Base-by-base conservation (phyloP, 2,888 invertebrate genomes). In the Nomada goodeniana region DNA sequence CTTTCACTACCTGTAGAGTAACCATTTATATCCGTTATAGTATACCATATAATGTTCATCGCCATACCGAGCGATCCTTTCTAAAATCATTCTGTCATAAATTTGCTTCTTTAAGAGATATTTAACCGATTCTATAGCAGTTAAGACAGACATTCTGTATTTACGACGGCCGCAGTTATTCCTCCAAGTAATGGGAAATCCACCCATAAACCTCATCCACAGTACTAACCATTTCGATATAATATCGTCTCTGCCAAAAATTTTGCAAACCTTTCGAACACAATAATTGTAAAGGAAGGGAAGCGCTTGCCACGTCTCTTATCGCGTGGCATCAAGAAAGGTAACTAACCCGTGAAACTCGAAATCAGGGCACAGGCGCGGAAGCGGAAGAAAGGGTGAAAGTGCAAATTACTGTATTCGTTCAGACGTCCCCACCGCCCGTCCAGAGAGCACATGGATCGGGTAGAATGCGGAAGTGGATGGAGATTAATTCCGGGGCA, bases 401-500 rank as follows among this genome's bases (percentile, higher is more conserved):
- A 83, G 55, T 71, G 69, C 13, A 53, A 75, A 79, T 80, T 67
- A 73, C 18, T 29, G 59, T 71, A 65, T 77, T 73, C 60, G 42
- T 55, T 50, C 61, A 9, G 4, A 29, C 20, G 20, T 18, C 59
- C n/a, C 11, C 36, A n/a, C 20, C 4, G 57, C 11, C 63, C 42
- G 71, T 26, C 23, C 20, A 42, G 72, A 70, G 57, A 61, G 59
- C 26, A 59, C 20, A 59, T n/a, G 63, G 20, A 63, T 57, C 55
- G 42, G 13, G 29, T 42, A 61, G 72, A 84, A 61, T 60, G 53
- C 52, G 60, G 80, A 68, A 86, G 71, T 76, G 63, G 73, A 84
- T 82, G 70, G 63, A 81, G 82, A 86, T 86, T 84, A 84, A 86
- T 82, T 84, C 76, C 50, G 18, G 55, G 52, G 78, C 74, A 84